A percentile compares a stretch with the other conserved stretches of the same genome.
Conservation (phyloP, 2,888 invertebrate species). For the Calameuta idolon region DNA sequence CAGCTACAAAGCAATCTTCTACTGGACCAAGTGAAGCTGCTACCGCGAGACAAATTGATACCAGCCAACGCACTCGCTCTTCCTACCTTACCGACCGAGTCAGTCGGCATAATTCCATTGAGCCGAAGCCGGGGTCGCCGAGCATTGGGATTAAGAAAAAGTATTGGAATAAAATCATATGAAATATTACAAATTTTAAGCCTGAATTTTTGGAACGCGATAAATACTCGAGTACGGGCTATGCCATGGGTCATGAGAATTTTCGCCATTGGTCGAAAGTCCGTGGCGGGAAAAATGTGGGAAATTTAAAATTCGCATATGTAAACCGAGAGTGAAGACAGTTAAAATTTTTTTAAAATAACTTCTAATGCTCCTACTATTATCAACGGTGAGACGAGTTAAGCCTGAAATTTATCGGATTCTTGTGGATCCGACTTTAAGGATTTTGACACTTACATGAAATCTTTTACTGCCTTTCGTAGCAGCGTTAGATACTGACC, state of each 20-base stretch:
- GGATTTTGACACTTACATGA: not conserved
- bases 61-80: constrained; percentile 57
- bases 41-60: constrained; percentile 63
- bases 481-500: not conserved
- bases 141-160: not conserved
- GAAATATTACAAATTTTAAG: not conserved
- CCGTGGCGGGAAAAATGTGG: no score
- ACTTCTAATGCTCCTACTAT: no score
- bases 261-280: no score
- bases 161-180: not conserved
- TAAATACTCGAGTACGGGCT: not conserved
- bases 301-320: not conserved
- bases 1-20: constrained; percentile 62
- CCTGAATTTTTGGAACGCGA: not conserved
- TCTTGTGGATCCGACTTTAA: not conserved
- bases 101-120: not conserved
- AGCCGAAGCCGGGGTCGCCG: not conserved
- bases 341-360: no score
- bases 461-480: not conserved
- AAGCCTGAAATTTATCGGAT: not conserved
- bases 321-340: not conserved
- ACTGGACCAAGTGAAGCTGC: constrained; percentile 50
- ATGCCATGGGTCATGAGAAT: no score
- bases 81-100: not conserved
- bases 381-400: no score